phyloP scores from a whole-genome alignment of 2,113 vertebrate species.

The Balaeniceps rex region DNA sequence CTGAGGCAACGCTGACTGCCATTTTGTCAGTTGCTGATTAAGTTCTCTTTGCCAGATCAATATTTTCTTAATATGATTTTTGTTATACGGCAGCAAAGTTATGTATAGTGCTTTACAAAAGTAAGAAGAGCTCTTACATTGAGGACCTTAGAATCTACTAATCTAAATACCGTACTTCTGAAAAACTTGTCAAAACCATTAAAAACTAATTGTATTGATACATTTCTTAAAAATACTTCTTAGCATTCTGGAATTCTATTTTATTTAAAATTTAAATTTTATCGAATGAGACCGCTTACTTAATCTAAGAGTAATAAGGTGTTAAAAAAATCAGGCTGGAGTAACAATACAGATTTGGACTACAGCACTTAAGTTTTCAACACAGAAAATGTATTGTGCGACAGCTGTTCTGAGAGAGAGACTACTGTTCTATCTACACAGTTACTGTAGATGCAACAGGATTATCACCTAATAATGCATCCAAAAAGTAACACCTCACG shows the following conservation, averaged over 20 bases:
- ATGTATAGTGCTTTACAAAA: background rate
- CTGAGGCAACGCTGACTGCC: rapidly evolving
- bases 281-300: background rate
- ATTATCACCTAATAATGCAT: background rate
- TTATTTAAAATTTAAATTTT: background rate
- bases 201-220: background rate
- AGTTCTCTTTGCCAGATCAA: background rate
- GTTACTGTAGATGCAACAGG: background rate
- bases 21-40: background rate
- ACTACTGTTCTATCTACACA: background rate
- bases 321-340: background rate
- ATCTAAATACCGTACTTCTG: background rate
- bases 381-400: background rate
- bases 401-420: background rate
- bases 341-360: background rate
- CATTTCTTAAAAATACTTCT: background rate
- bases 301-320: background rate
- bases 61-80: background rate
- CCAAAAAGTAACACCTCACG: background rate
- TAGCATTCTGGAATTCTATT: background rate
- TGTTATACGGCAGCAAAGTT: background rate
- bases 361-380: background rate
- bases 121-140: background rate
- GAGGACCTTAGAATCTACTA: background rate
- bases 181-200: background rate